These are phyloP conservation scores for Chirona hameri DNA, from an alignment of 2,888 invertebrate genomes.

Conservation along the genomic window DNA sequence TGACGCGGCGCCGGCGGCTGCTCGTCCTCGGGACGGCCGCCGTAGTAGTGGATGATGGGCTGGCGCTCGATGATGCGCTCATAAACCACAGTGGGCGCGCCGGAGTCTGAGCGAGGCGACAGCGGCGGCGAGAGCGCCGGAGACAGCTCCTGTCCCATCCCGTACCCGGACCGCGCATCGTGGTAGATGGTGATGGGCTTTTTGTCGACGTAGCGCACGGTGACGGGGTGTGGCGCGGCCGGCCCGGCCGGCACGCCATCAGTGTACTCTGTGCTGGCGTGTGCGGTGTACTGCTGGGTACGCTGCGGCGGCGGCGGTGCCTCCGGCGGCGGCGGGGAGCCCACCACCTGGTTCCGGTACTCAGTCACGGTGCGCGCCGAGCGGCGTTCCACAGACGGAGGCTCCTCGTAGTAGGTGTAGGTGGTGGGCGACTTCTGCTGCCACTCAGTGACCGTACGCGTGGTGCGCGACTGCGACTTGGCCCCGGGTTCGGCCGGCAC, in stretches of 20 bases:
- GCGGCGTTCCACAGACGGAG: neutral
- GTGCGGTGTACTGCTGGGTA: neutral
- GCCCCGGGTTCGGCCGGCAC: neutral
- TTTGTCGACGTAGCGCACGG: neutral
- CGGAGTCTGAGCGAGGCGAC: neutral
- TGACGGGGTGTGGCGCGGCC: neutral
- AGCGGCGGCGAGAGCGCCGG: neutral
- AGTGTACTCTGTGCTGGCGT: neutral
- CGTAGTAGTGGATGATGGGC: conserved; percentile 26
- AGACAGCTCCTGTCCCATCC: neutral
- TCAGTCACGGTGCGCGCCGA: neutral
- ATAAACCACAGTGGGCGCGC: neutral
- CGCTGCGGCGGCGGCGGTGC: neutral
- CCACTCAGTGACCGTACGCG: neutral
- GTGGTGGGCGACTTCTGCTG: neutral
- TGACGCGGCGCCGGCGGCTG: neutral
- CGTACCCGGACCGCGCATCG: neutral
- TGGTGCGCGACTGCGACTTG: neutral
- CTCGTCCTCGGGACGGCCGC: neutral
- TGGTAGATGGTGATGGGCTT: conserved; percentile 4
- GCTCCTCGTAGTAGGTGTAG: neutral
- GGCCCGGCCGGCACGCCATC: neutral
- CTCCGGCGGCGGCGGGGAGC: neutral
- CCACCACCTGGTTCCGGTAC: neutral
- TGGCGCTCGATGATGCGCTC: conserved; percentile 23